Conservation (phyloP, 2,113 vertebrate genomes). For the Centropus bengalensis region DNA sequence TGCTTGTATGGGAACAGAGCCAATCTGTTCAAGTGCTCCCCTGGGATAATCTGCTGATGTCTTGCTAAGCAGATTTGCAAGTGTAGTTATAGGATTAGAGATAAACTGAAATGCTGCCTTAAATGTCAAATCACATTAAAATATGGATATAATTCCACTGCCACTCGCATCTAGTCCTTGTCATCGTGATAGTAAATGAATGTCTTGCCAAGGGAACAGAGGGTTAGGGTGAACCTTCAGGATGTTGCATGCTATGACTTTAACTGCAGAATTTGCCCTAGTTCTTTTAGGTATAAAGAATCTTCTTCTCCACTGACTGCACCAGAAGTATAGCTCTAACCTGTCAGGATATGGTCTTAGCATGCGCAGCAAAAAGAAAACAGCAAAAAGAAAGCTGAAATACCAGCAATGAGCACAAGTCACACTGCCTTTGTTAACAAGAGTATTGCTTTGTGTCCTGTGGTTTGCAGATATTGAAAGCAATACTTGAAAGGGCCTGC, state of each 20-base stretch:
- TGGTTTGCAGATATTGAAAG: background rate
- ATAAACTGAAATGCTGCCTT: constrained; percentile 26
- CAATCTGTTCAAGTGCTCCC: background rate
- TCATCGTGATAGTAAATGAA: background rate
- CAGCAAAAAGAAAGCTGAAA: background rate
- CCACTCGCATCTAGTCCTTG: background rate
- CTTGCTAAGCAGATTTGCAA: constrained; percentile 31
- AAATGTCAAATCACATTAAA: constrained; percentile 16
- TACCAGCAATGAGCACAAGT: background rate
- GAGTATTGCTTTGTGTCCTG: background rate
- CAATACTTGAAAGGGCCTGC: background rate
- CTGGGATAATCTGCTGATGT: background rate
- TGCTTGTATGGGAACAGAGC: background rate
- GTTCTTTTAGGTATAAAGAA: background rate
- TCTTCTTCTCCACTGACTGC: background rate
- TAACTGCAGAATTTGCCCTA: background rate
- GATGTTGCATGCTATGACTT: background rate
- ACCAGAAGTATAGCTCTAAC: background rate
- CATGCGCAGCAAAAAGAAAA: background rate
- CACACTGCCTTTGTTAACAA: background rate
- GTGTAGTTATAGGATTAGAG: constrained; percentile 5
- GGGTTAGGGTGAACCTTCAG: background rate
- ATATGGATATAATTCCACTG: background rate
- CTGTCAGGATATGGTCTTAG: background rate
- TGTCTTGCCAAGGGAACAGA: background rate